Evolutionary conservation across 64 coral and sea anemone genomes (phyloP).

Genomic region (Montipora cactus): DNA sequence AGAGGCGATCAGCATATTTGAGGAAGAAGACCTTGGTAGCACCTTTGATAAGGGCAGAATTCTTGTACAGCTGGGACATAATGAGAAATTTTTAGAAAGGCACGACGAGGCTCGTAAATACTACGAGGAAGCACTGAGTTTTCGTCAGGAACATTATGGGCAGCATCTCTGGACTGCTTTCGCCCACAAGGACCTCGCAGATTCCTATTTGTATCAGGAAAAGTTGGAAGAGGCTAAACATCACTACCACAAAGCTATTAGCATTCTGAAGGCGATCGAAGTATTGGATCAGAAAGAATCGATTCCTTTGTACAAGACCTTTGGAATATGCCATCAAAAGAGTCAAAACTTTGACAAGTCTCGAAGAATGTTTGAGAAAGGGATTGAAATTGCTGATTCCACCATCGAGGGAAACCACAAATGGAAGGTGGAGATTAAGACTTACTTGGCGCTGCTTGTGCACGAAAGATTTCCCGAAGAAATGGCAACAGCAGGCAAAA

Average conservation of each 20-base stretch:
- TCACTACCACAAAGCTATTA: conserved; percentile 43
- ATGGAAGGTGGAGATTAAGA: conserved; percentile 59
- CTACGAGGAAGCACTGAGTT: conserved; percentile 17
- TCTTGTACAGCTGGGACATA: conserved; percentile 41
- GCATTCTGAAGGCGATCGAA: conserved; percentile 16
- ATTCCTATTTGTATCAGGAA: conserved; percentile 1
- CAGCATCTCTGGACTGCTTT: conserved; percentile 62
- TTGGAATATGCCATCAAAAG: conserved; percentile 61
- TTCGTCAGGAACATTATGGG: conserved; percentile 11
- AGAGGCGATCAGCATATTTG: conserved; percentile 12
- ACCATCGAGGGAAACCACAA: conserved; percentile 53
- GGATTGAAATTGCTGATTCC: conserved; percentile 11
- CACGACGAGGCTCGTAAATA: conserved; percentile 16
- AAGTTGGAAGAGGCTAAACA: conserved; percentile 4
- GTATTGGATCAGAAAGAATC: conserved; percentile 52
- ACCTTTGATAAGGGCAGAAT: conserved; percentile 38
- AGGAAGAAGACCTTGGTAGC: not conserved
- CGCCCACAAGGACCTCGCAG: conserved; percentile 52
- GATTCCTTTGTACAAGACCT: conserved; percentile 31
- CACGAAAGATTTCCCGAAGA: conserved; percentile 28
- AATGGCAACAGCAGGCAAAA: not conserved
- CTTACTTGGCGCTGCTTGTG: conserved; percentile 48
- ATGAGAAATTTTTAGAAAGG: not conserved
- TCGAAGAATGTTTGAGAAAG: conserved; percentile 28
- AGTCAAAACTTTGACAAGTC: conserved; percentile 1